Conservation (phyloP, 2,888 invertebrate species). For the Melikaiella ostensackeni region DNA sequence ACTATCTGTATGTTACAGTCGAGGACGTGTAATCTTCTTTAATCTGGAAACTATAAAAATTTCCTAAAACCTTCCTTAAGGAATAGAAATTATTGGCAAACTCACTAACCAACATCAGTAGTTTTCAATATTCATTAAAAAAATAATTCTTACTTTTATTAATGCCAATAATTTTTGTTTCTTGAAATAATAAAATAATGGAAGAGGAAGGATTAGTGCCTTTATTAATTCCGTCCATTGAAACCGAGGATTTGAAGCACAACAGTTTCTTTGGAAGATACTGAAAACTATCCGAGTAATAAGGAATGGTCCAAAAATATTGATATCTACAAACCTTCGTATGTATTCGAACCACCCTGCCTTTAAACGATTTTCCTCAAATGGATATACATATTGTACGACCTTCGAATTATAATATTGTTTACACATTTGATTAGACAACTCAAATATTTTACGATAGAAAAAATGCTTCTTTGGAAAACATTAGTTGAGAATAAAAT, state of each 20-base stretch:
- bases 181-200: background rate
- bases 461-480: background rate
- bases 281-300: slow-evolving; percentile 6
- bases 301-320: slow-evolving; percentile 30
- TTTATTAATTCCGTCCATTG: background rate
- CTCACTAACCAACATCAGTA: background rate
- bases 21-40: slow-evolving; percentile 67
- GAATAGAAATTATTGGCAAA: background rate
- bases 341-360: slow-evolving; percentile 1
- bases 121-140: background rate
- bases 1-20: slow-evolving; percentile 57
- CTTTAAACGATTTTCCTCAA: background rate
- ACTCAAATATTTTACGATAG: background rate
- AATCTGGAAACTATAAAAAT: slow-evolving; percentile 50
- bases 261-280: slow-evolving; percentile 5
- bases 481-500: background rate
- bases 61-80: background rate
- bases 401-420: background rate
- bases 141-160: background rate
- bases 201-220: slow-evolving; percentile 8
- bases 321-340: slow-evolving; percentile 14
- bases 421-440: background rate
- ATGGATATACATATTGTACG: background rate
- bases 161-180: background rate
- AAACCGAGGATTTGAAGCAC: background rate